phyloP scores from a whole-genome alignment of 2,888 invertebrate species.

The Hoplodrina ambigua region DNA sequence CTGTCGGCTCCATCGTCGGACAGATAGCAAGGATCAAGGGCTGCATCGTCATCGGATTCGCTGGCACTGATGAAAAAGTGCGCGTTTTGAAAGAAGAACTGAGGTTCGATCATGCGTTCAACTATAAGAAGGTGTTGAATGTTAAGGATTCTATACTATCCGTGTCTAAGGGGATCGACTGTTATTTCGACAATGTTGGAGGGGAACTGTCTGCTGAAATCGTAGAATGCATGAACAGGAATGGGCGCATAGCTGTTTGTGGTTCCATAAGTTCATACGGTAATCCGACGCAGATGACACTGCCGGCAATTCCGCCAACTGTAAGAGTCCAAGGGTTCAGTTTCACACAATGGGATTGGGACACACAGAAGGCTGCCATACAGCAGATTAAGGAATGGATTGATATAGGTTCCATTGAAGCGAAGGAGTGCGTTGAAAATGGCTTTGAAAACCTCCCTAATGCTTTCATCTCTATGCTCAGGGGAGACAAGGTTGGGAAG shows the following conservation, averaged over 20 bases:
- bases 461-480: constrained; percentile 67
- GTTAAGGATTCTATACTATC: constrained; percentile 84
- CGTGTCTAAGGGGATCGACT: constrained; percentile 92
- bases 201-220: constrained; percentile 90
- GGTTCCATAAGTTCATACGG: constrained; percentile 91
- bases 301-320: constrained; percentile 46
- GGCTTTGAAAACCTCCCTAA: constrained; percentile 73
- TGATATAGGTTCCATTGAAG: constrained; percentile 68
- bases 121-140: constrained; percentile 91
- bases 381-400: constrained; percentile 70
- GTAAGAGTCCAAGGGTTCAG: constrained; percentile 69
- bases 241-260: constrained; percentile 91
- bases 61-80: constrained; percentile 92
- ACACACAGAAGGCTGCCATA: constrained; percentile 63
- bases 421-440: constrained; percentile 70
- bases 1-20: constrained; percentile 92
- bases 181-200: constrained; percentile 93
- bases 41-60: constrained; percentile 83
- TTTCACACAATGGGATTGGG: constrained; percentile 73
- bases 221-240: constrained; percentile 89
- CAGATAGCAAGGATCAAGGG: constrained; percentile 88
- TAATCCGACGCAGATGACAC: constrained; percentile 24
- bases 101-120: constrained; percentile 92
- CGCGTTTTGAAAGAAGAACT: constrained; percentile 90
- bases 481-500: constrained; percentile 70